These are phyloP conservation scores for Falco biarmicus DNA, from an alignment of 2,797 vertebrate genomes.

Conservation along the genomic window DNA sequence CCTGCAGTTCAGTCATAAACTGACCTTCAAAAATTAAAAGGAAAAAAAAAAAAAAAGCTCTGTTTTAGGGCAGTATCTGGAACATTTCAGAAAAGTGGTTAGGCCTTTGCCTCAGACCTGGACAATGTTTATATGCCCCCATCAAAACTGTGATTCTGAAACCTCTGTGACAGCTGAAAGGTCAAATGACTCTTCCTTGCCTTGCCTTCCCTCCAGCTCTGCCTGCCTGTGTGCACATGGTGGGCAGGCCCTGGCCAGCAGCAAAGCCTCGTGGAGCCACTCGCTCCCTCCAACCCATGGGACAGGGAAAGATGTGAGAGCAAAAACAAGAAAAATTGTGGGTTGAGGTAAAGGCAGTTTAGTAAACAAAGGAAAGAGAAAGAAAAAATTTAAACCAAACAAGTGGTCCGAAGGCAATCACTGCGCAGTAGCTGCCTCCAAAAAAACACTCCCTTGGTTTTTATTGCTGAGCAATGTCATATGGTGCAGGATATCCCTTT, in stretches of 20 bases:
- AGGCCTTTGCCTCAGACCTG: not conserved
- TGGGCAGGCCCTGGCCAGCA: fast-evolving
- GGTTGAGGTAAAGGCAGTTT: not conserved
- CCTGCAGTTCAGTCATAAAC: not conserved
- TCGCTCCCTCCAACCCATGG: fast-evolving
- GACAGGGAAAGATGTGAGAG: not conserved
- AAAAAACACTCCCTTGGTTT: not conserved
- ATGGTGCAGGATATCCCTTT: not conserved
- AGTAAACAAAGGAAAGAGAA: not conserved
- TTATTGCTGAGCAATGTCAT: not conserved
- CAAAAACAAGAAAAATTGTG: not conserved
- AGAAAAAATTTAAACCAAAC: not conserved
- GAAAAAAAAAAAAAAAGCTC: not conserved
- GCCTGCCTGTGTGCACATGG: not conserved
- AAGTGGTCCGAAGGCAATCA: not conserved
- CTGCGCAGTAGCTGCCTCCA: not conserved
- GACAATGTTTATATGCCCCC: not conserved
- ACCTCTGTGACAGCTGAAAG: not conserved
- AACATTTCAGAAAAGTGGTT: not conserved
- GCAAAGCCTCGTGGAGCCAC: fast-evolving
- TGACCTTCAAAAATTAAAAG: constrained; percentile 16
- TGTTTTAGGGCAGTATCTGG: not conserved
- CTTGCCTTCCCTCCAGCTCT: not conserved
- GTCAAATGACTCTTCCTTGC: not conserved
- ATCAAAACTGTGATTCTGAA: not conserved